Base-by-base conservation (phyloP, 2,888 invertebrate species). In the Acholoe squamosa region DNA sequence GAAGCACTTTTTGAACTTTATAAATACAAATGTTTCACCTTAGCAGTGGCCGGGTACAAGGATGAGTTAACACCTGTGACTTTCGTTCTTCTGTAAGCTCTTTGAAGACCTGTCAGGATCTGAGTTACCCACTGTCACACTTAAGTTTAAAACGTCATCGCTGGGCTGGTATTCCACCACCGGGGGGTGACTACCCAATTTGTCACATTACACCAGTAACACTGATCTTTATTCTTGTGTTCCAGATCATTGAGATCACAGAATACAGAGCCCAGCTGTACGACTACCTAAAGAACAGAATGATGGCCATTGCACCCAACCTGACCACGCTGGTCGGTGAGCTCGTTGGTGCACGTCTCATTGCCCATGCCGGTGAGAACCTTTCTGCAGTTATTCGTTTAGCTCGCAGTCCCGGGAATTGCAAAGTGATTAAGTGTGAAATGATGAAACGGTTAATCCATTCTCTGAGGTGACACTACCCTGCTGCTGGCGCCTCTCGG, bases 281-380 rank as follows among this genome's bases (percentile, higher is more conserved):
- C 92, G 99, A 97, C 92, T 99, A 99, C 95, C 96, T 99, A 80
- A 98, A 98, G 95, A 98, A 98, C 34, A 97, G 99, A 93, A 99
- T 99, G 99, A 98, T 98, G 97, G 99, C 99, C 0, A 98, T 99
- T 97, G 99, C 99, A 0, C 99, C 99, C 0, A 99, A 99, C 96
- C 96, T 99, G 77, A 98, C 99, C 0, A 97, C 98, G 34, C 96
- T 99, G 33, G 98, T 99, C 0, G 99, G 99, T 12, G 99, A 99
- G 95, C 97, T 99, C 80, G 98, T 99, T 19, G 99, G 99, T 22
- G 99, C 99, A 5, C 97, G 99, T 89, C 96, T 99, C 0, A 99
- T 99, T 93, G 98, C 99, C 0, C 99, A 99, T 95, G 98, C 99
- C n/a, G 99, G 99, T 92, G 93, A 89, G 61, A 61, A 61, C 3